Base-by-base conservation (phyloP, 2,888 invertebrate species). In the Emmelina monodactyla region DNA sequence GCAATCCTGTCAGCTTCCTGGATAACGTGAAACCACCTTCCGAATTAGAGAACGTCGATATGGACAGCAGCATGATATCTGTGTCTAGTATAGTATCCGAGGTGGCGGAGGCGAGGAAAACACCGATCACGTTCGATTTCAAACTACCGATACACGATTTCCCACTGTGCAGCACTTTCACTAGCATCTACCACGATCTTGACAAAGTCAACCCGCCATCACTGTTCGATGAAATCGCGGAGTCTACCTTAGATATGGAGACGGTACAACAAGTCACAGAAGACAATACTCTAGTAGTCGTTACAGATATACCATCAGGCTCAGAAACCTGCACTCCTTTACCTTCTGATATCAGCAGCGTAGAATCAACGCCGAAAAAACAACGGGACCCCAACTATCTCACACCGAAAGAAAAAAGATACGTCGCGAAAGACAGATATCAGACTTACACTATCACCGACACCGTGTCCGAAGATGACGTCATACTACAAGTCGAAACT, bases 21-120 rank as follows among this genome's bases (percentile, higher is more conserved):
- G 93, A 94, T 19, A 88, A 88, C 42, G 85, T 92, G 2, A 91
- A 91, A 56, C 92, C 93, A 2, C 92, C 94, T 0, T 91, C 92
- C 0, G 83, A 88, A 43, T 88, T 92, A 87, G 90, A 90, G 38
- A 82, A 87, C 48, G 62, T 88, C 3, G 93, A 94, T 49, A 85
- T 90, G 84, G 89, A 89, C 45, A 86, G 87, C 41, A 93, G 92
- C 44, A 90, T 92, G 87, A 75, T 89, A 10, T 93, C 92, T 36
- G 89, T 93, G 0, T 88, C 89, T 0, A 93, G 92, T 56, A 88
- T 92, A 38, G 88, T 88, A 15, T 92, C 89, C 0, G 92, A 92
- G 66, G 83, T 88, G 2, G 88, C 84, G 0, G 91, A 90, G 37
- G 47, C 71, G 0, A 73, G 69, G 38, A 69, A 66, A 22, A 60